Evolutionary conservation across 2,888 invertebrate species (phyloP).

Genomic region (Agonopterix alstromeriana): DNA sequence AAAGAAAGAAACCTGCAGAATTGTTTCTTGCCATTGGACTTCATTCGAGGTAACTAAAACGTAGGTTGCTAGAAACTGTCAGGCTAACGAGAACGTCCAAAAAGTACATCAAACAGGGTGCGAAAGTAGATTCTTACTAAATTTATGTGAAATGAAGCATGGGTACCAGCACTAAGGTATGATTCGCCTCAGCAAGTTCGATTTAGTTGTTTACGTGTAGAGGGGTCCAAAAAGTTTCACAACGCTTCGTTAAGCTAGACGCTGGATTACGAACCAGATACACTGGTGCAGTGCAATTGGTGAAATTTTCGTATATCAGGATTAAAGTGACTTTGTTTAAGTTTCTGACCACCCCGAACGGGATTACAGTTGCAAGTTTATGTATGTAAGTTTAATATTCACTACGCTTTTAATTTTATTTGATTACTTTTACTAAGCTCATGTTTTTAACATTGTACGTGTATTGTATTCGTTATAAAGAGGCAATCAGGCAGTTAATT

Average conservation of each 20-base stretch:
- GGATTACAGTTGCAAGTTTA: too few relatives aligned
- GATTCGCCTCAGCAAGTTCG: slow-evolving; percentile 18
- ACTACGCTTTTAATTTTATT: too few relatives aligned
- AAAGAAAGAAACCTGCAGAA: too few relatives aligned
- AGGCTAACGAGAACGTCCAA: slow-evolving; percentile 14
- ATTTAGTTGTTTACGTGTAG: slow-evolving; percentile 45
- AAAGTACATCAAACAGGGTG: slow-evolving; percentile 41
- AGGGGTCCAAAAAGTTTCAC: slow-evolving; percentile 54
- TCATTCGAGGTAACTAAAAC: not conserved
- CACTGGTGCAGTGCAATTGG: slow-evolving; percentile 39
- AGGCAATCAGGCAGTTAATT: too few relatives aligned
- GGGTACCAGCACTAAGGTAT: slow-evolving; percentile 20
- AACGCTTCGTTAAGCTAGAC: slow-evolving; percentile 60
- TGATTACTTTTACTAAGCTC: too few relatives aligned
- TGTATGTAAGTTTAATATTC: too few relatives aligned
- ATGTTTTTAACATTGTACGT: too few relatives aligned
- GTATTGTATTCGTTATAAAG: too few relatives aligned
- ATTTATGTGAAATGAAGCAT: slow-evolving; percentile 19
- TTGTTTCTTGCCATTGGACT: too few relatives aligned
- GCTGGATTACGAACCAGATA: slow-evolving; percentile 48
- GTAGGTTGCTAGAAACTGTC: not conserved
- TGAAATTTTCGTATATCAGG: slow-evolving; percentile 7
- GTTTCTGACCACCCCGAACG: too few relatives aligned
- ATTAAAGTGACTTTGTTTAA: too few relatives aligned
- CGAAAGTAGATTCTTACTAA: slow-evolving; percentile 16